Evolutionary conservation across 2,888 invertebrate genomes (phyloP), one percentile per base, ranked within the genome.

Genomic region (Chelonus formosanus): DNA sequence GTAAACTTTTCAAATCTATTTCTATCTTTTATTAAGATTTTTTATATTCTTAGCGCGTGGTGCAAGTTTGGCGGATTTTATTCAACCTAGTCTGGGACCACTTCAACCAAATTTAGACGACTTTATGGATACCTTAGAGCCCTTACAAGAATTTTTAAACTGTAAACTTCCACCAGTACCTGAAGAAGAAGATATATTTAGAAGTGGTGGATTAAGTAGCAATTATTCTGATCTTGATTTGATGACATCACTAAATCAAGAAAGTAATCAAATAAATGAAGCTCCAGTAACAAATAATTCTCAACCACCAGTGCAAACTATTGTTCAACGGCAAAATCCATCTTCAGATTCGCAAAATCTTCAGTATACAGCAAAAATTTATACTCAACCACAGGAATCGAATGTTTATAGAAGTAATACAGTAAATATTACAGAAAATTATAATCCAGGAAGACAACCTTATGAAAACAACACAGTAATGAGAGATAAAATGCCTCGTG

Each of bases 81-180:
- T 99, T 84, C 99, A 99, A 86, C 99, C 99, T 61, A 97, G 97
- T 82, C 89, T 99, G 79, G 94, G 97, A 48, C 97, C 98, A 63
- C 87, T 99, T 69, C 98, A 99, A 85, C 98, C 99, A 71, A 96
- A 95, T 86, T 89, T 98, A 78, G 96, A 97, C 81, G 96, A 96
- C 85, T 95, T 95, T 85, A 95, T 95, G 94, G 95, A 95, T 80
- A 93, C 92, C 70, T 87, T 95, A 83, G 92, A 95, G 85, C 94
- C 93, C 5, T 87, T 94, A 72, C 93, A 92, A 86, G 89, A 89
- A 75, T 86, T 89, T 71, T 80, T 89, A 54, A 85, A 85, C 73
- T 85, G 86, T 10, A 88, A 87, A 79, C 79, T 90, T 69, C 87
- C 90, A 35, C 85, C 89, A 4, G 89, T 90, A 66, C 89, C 89